Conservation (phyloP, 2,888 invertebrate species). For the Ichneumon xanthorius region DNA sequence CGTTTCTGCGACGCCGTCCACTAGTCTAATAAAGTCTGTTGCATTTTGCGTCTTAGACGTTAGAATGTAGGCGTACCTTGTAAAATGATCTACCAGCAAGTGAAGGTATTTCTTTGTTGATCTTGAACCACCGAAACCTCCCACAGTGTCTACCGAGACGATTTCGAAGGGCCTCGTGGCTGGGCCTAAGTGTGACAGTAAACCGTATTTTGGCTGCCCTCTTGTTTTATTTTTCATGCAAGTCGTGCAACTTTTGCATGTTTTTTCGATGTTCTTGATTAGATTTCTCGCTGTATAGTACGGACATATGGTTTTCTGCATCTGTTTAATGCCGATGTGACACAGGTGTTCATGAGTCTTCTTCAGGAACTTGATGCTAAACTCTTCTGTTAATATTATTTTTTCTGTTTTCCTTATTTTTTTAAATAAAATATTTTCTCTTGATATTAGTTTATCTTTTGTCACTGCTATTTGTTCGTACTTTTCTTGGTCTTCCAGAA, state of each 20-base stretch:
- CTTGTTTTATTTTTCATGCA: conserved; percentile 77
- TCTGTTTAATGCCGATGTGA: conserved; percentile 67
- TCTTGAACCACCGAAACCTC: conserved; percentile 73
- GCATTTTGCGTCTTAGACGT: conserved; percentile 72
- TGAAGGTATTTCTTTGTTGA: conserved; percentile 76
- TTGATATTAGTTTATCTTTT: conserved; percentile 55
- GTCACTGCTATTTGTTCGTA: conserved; percentile 54
- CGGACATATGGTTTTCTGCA: conserved; percentile 59
- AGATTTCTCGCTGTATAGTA: conserved; percentile 64
- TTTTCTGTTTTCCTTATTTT: conserved; percentile 63
- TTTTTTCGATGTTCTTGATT: conserved; percentile 66
- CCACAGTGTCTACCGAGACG: conserved; percentile 75
- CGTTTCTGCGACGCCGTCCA: conserved; percentile 43
- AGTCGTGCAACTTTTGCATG: conserved; percentile 68
- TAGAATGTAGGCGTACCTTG: conserved; percentile 72
- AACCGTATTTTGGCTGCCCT: conserved; percentile 68
- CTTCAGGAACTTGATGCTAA: conserved; percentile 62
- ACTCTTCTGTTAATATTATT: conserved; percentile 63
- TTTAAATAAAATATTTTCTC: conserved; percentile 57
- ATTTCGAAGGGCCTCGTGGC: conserved; percentile 74
- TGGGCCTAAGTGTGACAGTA: conserved; percentile 74
- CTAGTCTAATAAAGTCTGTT: conserved; percentile 72
- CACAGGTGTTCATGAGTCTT: conserved; percentile 59
- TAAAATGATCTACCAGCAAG: conserved; percentile 71
- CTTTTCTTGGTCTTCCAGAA: conserved; percentile 46